Evolutionary conservation across 2,797 vertebrate genomes (phyloP).

Genomic region (Macropus fuliginosus): DNA sequence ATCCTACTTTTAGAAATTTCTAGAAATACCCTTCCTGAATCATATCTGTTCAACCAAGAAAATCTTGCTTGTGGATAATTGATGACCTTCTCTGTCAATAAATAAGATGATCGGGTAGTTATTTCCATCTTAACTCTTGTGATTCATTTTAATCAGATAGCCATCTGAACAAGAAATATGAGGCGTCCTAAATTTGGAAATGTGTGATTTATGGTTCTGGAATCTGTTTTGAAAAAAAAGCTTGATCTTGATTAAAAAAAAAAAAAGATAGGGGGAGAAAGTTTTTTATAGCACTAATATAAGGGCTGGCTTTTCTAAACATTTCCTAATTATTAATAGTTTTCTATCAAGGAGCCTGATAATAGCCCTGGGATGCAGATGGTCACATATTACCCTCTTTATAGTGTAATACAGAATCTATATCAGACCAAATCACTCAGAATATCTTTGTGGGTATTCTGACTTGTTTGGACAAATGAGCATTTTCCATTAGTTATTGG

Average conservation of each 20-base stretch:
- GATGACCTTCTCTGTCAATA: not conserved
- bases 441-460: not conserved
- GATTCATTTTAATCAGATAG: conserved; percentile 10
- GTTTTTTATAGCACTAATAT: not conserved
- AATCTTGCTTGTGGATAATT: not conserved
- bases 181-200: not conserved
- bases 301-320: not conserved
- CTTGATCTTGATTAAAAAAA: conserved; percentile 7
- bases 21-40: not conserved
- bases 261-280: not conserved
- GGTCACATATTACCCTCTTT: not conserved
- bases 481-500: conserved; percentile 10
- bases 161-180: not conserved
- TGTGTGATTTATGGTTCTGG: not conserved
- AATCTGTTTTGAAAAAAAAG: not conserved
- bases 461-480: not conserved
- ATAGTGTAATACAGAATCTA: not conserved
- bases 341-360: not conserved
- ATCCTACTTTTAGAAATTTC: not conserved
- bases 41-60: not conserved
- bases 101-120: not conserved
- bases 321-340: not conserved
- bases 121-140: not conserved
- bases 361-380: not conserved
- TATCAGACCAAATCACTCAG: not conserved